Evolutionary conservation across 2,113 vertebrate genomes (phyloP), one percentile per base, ranked within the genome.

Genomic region (Butorides virescens): DNA sequence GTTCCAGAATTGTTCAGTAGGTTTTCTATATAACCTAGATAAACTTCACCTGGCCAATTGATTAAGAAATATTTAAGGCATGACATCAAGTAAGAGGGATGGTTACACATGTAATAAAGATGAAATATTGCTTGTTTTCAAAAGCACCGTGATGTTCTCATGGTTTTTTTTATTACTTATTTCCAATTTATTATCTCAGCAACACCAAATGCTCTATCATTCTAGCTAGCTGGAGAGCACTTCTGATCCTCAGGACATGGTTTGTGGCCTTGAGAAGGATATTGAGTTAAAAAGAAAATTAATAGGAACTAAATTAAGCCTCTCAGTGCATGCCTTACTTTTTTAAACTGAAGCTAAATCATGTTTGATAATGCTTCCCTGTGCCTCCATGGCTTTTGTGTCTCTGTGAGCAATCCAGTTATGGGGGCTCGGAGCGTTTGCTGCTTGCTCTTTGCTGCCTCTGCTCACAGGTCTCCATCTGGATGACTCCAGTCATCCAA

Each of bases 281-380:
- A 92, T 55, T 50, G 93, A 94, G 85, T 80, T 95, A 83, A 93
- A 90, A 91, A 88, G 66, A 94, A 96, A 95, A 95, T 95, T 78
- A 95, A 75, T 85, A 91, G 19, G 53, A 90, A 75, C 66, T 92
- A 92, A 95, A 95, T 91, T 46, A 95, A 91, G 62, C 20, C 71
- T 75, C 77, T 80, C 91, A 84, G 8, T 44, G 52, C 52, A 67
- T 36, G 52, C 44, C 30, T 91, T 72, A 66, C 18, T 72, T 80
- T 84, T 94, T 62, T 8, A 91, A 95, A 82, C 14, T 29, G 65
- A 73, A 85, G 79, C 46, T 92, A 94, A 93, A 79, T 82, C 53
- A 10, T 34, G 36, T 63, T 67, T 53, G 58, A 53, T 55, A 47
- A 53, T 11, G 7, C 42, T 42, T 63, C 61, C 49, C 66, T 14